These are phyloP conservation scores for Tupaia tana DNA, from an alignment of 2,113 vertebrate genomes.

Conservation along the genomic window DNA sequence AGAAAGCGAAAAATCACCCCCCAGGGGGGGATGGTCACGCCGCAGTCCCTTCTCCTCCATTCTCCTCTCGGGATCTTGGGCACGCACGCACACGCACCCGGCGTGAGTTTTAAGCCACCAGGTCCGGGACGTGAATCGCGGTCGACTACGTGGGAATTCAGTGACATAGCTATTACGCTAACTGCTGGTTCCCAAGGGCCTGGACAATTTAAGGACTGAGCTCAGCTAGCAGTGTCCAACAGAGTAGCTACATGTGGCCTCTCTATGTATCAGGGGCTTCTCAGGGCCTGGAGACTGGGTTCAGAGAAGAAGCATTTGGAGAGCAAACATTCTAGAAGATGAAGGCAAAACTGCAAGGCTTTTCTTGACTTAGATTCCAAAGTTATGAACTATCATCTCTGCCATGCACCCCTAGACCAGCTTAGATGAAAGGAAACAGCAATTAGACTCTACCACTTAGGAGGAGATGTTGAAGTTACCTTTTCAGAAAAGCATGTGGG, in stretches of 20 bases:
- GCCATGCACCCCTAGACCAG: neutral
- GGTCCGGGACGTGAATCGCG: no score
- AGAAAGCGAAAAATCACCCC: no score
- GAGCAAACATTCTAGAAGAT: neutral
- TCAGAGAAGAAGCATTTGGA: constrained; percentile 8
- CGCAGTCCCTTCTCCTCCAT: no score
- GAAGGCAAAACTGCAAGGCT: neutral
- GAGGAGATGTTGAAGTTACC: neutral
- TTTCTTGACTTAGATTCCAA: neutral
- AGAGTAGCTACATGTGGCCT: neutral
- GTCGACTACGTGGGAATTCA: no score
- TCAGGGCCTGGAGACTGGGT: neutral
- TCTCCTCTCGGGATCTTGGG: no score
- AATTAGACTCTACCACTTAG: neutral
- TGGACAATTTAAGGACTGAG: neutral
- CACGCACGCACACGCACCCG: no score
- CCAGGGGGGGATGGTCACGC: no score
- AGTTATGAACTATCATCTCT: neutral
- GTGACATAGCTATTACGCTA: no score
- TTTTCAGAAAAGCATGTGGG: constrained; percentile 23
- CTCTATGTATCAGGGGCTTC: neutral
- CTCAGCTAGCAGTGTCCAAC: neutral
- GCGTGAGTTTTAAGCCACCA: no score
- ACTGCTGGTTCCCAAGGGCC: no score
- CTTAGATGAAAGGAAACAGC: neutral